These are phyloP conservation scores for Pollachius pollachius DNA, from an alignment of 2,113 vertebrate genomes.

Conservation along the genomic window DNA sequence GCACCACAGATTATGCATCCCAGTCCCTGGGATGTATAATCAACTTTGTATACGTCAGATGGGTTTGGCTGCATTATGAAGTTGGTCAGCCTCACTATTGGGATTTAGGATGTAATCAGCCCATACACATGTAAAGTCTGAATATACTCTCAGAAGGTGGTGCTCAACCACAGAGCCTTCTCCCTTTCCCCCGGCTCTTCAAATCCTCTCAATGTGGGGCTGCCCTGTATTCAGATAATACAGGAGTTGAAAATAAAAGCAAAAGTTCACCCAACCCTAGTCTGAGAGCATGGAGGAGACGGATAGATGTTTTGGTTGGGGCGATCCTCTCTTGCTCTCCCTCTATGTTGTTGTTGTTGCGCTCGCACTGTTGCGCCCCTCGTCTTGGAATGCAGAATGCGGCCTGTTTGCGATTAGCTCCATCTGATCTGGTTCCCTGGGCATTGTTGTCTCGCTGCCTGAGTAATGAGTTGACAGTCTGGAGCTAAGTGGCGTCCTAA, in stretches of 20 bases:
- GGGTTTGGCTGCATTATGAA: no score
- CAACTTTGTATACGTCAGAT: not conserved
- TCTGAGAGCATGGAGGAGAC: no score
- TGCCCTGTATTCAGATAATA: constrained; percentile 2
- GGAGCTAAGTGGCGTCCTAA: constrained; percentile 41
- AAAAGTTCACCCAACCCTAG: no score
- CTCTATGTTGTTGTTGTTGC: constrained; percentile 34
- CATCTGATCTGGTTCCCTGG: constrained; percentile 46
- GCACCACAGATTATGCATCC: no score
- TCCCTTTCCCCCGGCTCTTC: constrained; percentile 1
- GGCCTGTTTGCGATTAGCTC: constrained; percentile 61
- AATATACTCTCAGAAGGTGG: not conserved
- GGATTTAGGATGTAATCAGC: constrained; percentile 1
- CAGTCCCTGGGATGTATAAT: not conserved
- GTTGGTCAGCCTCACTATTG: no score
- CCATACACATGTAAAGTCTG: constrained; percentile 1
- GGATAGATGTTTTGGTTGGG: no score
- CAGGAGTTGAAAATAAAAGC: no score
- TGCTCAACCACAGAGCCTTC: constrained; percentile 1
- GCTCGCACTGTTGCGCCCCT: constrained; percentile 30
- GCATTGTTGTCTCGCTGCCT: constrained; percentile 46
- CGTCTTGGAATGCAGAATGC: constrained; percentile 51
- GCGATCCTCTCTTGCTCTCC: no score
- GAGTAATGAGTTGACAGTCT: constrained; percentile 39
- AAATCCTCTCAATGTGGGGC: constrained; percentile 26